Evolutionary conservation across 2,113 vertebrate species (phyloP).

Genomic region (Alligator sinensis): DNA sequence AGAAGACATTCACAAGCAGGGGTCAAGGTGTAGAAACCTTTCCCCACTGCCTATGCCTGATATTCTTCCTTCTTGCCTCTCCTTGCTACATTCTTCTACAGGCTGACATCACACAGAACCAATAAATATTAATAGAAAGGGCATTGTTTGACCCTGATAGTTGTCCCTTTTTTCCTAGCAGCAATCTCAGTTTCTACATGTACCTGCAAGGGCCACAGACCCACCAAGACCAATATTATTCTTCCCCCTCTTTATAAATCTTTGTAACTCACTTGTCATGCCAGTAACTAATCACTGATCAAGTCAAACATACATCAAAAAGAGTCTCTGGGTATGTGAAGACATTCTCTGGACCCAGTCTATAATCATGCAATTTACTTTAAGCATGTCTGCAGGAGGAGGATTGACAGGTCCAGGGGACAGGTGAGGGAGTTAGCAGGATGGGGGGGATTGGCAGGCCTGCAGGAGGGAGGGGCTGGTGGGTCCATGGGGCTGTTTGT

Average conservation of each 20-base stretch:
- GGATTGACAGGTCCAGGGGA: too few species aligned
- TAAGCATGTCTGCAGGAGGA: too few species aligned
- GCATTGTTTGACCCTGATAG: neutral
- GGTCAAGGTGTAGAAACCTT: neutral
- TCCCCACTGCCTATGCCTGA: neutral
- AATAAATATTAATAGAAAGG: neutral
- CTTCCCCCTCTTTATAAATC: neutral
- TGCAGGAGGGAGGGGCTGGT: too few species aligned
- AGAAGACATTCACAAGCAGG: neutral
- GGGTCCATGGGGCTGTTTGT: too few species aligned
- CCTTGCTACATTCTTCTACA: neutral
- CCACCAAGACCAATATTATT: neutral
- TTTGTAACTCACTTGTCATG: neutral
- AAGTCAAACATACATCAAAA: neutral
- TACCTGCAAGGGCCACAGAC: neutral
- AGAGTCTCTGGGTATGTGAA: neutral
- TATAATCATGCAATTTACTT: too few species aligned
- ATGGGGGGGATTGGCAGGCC: too few species aligned
- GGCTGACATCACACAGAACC: neutral
- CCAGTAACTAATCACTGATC: neutral
- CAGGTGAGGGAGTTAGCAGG: too few species aligned
- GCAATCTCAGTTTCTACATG: neutral
- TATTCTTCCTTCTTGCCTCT: neutral
- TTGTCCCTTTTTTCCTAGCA: neutral
- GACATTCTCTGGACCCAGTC: too few species aligned